Evolutionary conservation across 2,113 vertebrate genomes (phyloP), one percentile per base, ranked within the genome.

Genomic region (Rhabdornis inornatus): DNA sequence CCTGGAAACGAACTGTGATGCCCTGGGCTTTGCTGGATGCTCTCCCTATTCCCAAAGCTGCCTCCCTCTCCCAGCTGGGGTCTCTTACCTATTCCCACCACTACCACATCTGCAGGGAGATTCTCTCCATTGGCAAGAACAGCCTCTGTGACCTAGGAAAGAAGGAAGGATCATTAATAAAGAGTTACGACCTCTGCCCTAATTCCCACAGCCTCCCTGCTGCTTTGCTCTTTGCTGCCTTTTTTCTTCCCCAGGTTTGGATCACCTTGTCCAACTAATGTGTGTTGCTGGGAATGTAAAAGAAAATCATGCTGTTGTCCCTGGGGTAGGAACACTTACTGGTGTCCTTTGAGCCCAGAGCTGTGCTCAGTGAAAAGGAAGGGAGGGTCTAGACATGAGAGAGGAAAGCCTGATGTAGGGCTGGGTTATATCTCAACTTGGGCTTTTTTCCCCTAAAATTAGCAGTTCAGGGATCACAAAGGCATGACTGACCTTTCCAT

Each of bases 71-170:
- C 69, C 82, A 11, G 0, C 7, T 9, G 52, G 25, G 35, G 8
- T 82, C 39, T 65, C 89, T 89, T 82, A 99, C 99, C 99, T 87
- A 98, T 98, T 94, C 98, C 99, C 33, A 95, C 92, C 79, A 99
- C 97, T 21, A 99, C 98, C 42, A 99, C 93, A 35, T 99, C 98
- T 28, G 98, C 98, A 35, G 98, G 98, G 56, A 99, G 96, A 42
- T 93, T 85, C 25, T 87, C 33, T 30, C 98, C 98, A 2, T 95
- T 98, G 91, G 89, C 91, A 86, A 99, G 96, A 33, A 98, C 70
- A 72, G 98, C 98, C 55, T 97, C 97, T 65, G 97, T 87, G 52
- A 99, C 98, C 99, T 99, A 78, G 66, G 78, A 52, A 64, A 35
- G 47, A 84, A 77, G 19, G 37, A 55, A 74, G 35, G 47, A 57